A percentile compares a stretch with the other conserved stretches of the same genome.
Evolutionary conservation across 2,888 invertebrate genomes (phyloP).

Genomic region (Dasysyrphus tricinctus): DNA sequence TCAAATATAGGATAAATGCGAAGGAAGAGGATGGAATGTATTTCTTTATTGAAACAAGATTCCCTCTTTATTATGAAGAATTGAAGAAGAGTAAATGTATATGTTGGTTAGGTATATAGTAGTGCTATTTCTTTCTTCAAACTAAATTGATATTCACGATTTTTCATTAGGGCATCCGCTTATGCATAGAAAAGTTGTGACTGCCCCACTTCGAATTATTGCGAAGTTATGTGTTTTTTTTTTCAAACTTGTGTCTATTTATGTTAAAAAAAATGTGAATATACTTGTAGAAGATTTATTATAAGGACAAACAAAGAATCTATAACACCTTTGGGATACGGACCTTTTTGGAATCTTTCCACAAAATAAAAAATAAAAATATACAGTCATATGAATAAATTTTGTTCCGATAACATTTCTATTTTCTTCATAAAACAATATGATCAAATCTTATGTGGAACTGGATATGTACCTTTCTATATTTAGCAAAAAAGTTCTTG

Average conservation of each 20-base stretch:
- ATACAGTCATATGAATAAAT: neutral
- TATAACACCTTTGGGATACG: conserved; percentile 12
- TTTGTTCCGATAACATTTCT: neutral
- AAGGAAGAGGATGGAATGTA: neutral
- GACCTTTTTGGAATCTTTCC: neutral
- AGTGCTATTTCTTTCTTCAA: neutral
- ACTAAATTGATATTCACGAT: conserved; percentile 14
- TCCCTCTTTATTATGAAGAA: neutral
- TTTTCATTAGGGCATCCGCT: neutral
- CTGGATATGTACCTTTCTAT: too few relatives aligned
- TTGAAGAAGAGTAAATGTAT: too few relatives aligned
- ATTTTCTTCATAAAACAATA: neutral
- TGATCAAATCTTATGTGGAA: too few relatives aligned
- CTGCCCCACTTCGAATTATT: neutral
- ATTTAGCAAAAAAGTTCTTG: too few relatives aligned
- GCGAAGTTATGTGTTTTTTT: neutral
- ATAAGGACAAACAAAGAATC: neutral
- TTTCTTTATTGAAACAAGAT: conserved; percentile 12
- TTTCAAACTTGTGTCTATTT: neutral
- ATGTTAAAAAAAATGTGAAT: neutral
- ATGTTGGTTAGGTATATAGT: neutral
- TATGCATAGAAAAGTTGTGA: neutral
- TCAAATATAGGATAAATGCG: neutral
- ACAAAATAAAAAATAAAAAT: neutral
- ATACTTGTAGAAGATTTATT: neutral